Evolutionary conservation across 2,113 vertebrate species (phyloP).

Genomic region (Gobiocypris rarus): DNA sequence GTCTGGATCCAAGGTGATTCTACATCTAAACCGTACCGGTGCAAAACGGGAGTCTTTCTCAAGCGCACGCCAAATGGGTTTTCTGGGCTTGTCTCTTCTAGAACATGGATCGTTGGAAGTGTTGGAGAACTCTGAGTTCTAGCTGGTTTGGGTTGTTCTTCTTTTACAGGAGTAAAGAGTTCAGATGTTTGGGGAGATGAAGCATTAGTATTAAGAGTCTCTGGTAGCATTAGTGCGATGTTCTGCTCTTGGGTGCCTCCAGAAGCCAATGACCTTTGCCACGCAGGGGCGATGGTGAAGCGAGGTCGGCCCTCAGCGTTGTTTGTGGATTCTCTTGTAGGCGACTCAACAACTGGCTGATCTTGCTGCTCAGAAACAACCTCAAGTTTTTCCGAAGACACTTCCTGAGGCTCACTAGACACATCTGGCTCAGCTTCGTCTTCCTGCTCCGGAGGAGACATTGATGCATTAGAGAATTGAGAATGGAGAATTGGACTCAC

Average conservation of each 20-base stretch:
- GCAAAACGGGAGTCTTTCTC: slow-evolving; percentile 77
- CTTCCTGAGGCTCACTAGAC: slow-evolving; percentile 26
- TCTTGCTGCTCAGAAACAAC: slow-evolving; percentile 15
- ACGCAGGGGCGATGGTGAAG: slow-evolving; percentile 75
- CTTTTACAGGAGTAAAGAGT: background rate
- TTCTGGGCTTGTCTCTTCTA: slow-evolving; percentile 65
- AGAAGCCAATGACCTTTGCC: slow-evolving; percentile 77
- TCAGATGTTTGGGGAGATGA: slow-evolving; percentile 37
- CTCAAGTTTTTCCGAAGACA: slow-evolving; percentile 4
- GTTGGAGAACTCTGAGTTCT: slow-evolving; percentile 42
- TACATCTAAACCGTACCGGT: slow-evolving; percentile 74
- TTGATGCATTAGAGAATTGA: slow-evolving; percentile 12
- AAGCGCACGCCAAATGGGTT: slow-evolving; percentile 84
- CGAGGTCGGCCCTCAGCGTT: slow-evolving; percentile 56
- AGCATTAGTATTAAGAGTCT: background rate
- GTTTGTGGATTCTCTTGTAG: background rate
- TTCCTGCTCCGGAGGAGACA: slow-evolving; percentile 20
- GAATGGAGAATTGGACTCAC: background rate
- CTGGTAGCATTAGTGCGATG: background rate
- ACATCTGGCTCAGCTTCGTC: background rate
- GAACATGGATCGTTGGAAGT: background rate
- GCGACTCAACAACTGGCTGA: background rate
- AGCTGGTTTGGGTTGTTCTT: slow-evolving; percentile 50
- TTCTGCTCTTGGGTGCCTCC: slow-evolving; percentile 60
- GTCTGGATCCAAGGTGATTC: slow-evolving; percentile 45